Base-by-base conservation (phyloP, 2,888 invertebrate species). In the Erebia aethiops region DNA sequence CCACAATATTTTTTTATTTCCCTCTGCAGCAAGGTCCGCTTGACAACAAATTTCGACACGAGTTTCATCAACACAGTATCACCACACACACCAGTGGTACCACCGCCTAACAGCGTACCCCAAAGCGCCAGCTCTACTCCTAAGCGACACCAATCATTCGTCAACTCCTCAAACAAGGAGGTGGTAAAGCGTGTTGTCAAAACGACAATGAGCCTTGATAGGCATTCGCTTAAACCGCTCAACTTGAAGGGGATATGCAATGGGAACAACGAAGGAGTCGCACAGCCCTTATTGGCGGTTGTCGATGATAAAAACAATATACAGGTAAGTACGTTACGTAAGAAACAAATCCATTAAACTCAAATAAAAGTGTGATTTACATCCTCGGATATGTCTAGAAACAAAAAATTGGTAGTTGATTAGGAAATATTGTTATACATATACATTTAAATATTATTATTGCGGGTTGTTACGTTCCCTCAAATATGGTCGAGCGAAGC, bases 281-380 rank as follows among this genome's bases (percentile, higher is more conserved):
- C 81, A 1, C 90, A 89, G 41, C 93, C 93, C n/a, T 74, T 93
- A 58, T 73, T 94, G 71, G 93, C 92, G 54, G 90, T 93, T 2
- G 86, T 93, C 9, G 93, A 93, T 75, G 92, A 92, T 75, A 90
- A 86, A 73, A 90, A 91, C 79, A 89, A 89, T 83, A 91, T 94
- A 78, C 93, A 93, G 90, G 93, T 93, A 93, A 89, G 93, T 93
- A 76, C 46, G 77, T 49, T 14, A 49, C 51, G 69, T 61, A 56
- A 51, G 43, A 10, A 67, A 49, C 7, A 56, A 60, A 43, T 8
- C 2, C 14, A 14, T 61, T 35, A 35, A 35, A 7, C 35, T 26
- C 26, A 26, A 26, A n/a, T n/a, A 35, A 35, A 35, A 1, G 35
- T 26, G 26, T 4, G 7, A 1, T 35, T 35, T 35, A 35, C 35